phyloP scores from a whole-genome alignment of 2,888 invertebrate genomes.

The Pachycephus smyrnensis region DNA sequence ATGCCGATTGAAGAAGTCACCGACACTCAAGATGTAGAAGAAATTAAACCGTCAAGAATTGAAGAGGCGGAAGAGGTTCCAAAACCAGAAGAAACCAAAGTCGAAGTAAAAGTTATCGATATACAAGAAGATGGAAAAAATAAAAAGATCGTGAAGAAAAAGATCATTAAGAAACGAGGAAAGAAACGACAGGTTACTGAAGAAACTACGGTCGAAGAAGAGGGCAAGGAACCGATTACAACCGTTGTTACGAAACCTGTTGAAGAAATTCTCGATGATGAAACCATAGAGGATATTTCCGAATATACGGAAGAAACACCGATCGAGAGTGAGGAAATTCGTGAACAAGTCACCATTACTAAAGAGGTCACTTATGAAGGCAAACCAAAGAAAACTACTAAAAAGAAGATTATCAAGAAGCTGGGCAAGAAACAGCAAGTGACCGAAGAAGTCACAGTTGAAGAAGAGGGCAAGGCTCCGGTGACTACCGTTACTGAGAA shows the following conservation, averaged over 20 bases:
- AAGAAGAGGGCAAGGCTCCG: constrained; percentile 37
- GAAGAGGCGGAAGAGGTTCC: constrained; percentile 52
- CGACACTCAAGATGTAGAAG: constrained; percentile 43
- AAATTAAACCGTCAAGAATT: constrained; percentile 51
- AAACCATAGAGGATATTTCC: constrained; percentile 27
- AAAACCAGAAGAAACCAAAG: constrained; percentile 22
- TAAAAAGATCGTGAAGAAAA: constrained; percentile 11
- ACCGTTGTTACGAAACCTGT: constrained; percentile 58
- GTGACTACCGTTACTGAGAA: constrained; percentile 49
- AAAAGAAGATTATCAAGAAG: constrained; percentile 29
- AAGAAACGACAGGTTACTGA: constrained; percentile 33
- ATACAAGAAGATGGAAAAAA: constrained; percentile 7
- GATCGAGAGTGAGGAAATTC: constrained; percentile 12
- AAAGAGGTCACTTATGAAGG: constrained; percentile 63
- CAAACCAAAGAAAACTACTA: constrained; percentile 52
- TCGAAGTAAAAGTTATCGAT: constrained; percentile 26
- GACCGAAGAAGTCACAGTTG: constrained; percentile 37
- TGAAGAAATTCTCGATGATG: constrained; percentile 42
- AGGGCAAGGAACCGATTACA: constrained; percentile 66
- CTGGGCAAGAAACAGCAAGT: constrained; percentile 34
- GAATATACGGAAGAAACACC: constrained; percentile 5
- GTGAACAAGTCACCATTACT: constrained; percentile 38
- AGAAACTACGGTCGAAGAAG: constrained; percentile 60
- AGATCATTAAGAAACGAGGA: constrained; percentile 24
- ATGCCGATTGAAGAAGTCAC: constrained; percentile 59